Evolutionary conservation across 2,113 vertebrate genomes (phyloP).

Genomic region (Nycticryphes semicollaris): DNA sequence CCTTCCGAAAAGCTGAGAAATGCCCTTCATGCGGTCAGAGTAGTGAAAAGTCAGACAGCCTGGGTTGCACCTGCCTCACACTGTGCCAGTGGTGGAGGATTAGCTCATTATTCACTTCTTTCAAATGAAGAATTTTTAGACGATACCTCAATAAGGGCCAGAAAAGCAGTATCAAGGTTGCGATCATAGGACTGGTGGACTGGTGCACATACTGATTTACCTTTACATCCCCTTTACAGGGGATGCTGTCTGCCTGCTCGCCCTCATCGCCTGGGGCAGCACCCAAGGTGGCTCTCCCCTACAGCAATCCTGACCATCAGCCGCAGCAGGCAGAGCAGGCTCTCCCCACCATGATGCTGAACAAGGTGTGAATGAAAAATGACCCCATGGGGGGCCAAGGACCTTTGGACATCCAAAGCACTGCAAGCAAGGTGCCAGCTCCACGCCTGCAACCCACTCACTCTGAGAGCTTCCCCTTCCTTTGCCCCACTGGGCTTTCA

Average conservation of each 20-base stretch:
- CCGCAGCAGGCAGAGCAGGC: neutral
- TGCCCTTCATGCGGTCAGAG: neutral
- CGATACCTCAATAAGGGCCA: neutral
- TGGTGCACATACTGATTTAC: neutral
- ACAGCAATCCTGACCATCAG: neutral
- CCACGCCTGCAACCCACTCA: neutral
- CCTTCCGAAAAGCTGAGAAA: neutral
- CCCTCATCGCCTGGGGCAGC: fast-evolving
- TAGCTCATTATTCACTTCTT: neutral
- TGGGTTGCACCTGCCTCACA: neutral
- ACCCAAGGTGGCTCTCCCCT: neutral
- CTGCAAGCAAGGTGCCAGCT: neutral
- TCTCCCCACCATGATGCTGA: neutral
- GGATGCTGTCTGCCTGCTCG: neutral
- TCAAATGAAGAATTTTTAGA: neutral
- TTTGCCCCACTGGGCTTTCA: neutral
- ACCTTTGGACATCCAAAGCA: neutral
- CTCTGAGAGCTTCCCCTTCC: fast-evolving
- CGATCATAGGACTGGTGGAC: neutral
- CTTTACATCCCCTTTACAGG: neutral
- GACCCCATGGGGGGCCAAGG: neutral
- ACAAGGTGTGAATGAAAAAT: neutral
- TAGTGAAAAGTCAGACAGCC: neutral
- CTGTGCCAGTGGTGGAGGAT: neutral
- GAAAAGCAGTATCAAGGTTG: neutral